Evolutionary conservation across 1,140 invertebrate species (phyloP), one percentile per base, ranked within the genome.

Genomic region (Drosophila nigromelanica): DNA sequence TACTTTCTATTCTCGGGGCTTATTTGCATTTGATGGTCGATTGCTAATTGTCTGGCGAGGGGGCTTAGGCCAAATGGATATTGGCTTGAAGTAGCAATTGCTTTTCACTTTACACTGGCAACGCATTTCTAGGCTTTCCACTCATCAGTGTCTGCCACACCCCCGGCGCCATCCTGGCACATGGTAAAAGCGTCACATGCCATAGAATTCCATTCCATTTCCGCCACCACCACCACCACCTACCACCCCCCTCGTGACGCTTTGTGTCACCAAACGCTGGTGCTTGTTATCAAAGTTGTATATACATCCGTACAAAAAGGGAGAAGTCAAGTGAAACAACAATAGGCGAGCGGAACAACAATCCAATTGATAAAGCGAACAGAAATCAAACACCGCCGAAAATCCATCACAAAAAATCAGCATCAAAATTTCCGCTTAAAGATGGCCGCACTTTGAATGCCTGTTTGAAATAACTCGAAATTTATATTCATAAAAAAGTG

Each of bases 61-160:
- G 43, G 18, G 18, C 24, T 18, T n/a, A 6, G 15, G 3, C 15
- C 37, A 27, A 61, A 56, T 70, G 51, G 35, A 21, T 33, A 48
- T 24, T 47, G 68, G 15, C 18, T 64, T 56, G 40, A 64, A 63
- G 59, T 48, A 59, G 43, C 64, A 67, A 51, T 51, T 51, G 51
- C 8, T 39, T 47, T 48, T 48, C 10, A 56, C 43, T 64, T 64
- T 64, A 59, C 61, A 50, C 14, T 37, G 18, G 37, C 39, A 71
- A 52, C 78, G 58, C 76, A 78, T 56, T 83, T 40, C 72, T 76
- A 62, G 50, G 80, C 48, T 76, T 83, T 76, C 72, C 59, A 72
- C 27, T 18, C 30, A 15, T 35, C 48, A 27, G 11, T 27, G 45
- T n/a, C 12, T 35, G 33, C 8, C 33, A 8, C 30, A 33, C 30